Evolutionary conservation across 2,888 invertebrate genomes (phyloP), one percentile per base, ranked within the genome.

Genomic region (Sclerodermus sp.): DNA sequence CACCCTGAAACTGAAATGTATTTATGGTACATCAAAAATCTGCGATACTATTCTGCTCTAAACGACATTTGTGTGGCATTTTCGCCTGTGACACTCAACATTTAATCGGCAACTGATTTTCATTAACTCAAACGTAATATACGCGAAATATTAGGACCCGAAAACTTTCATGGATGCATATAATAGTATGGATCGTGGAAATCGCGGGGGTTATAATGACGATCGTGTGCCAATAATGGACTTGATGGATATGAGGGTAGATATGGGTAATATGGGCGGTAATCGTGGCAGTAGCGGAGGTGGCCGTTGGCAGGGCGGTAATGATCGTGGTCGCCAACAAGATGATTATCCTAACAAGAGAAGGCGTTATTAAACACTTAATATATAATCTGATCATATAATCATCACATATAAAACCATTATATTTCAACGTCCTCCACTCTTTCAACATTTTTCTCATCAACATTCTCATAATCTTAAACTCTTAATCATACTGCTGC

Each of bases 291-390:
- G 71, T 45, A 71, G 71, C 51, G 73, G 73, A 54, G 72, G 76
- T 58, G 73, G 73, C 62, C 73, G 76, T 62, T 76, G 78, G 72
- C 76, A 77, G 59, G 71, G 74, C 49, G 74, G 73, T 59, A 70
- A 71, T 53, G 83, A 83, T 74, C 82, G 84, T 79, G 83, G 82
- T 54, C 82, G 82, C 74, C 83, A 12, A 8, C 34, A 81, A 76
- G 86, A 86, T 79, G 85, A 85, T 80, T 86, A 80, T 77, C 85
- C 85, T 70, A 83, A 82, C 79, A 86, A 85, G 80, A 82, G 86
- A 65, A 83, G 86, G 72, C 85, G 86, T 61, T 86, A 82, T 76
- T 86, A 23, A n/a, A n/a, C n/a, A n/a, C n/a, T n/a, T n/a, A n/a
- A n/a, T n/a, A n/a, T n/a, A 23, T 23, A 23, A 23, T 3, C 23